Evolutionary conservation across 2,888 invertebrate species (phyloP).

Genomic region (Taphrorychus bicolor): DNA sequence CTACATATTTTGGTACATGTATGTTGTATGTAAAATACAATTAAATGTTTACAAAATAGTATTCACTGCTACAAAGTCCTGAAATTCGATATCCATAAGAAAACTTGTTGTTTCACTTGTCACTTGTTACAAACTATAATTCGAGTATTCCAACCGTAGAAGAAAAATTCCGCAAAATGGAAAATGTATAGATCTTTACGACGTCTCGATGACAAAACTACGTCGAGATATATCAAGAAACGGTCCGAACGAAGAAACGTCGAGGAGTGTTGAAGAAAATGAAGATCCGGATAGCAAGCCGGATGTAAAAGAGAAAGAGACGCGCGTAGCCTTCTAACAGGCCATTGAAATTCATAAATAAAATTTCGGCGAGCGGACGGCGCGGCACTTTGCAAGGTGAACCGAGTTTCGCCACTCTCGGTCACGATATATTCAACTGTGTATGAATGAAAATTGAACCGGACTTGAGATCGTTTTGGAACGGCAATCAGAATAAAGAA

Average conservation of each 20-base stretch:
- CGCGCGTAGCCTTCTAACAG: constrained; percentile 31
- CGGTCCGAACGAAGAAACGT: constrained; percentile 20
- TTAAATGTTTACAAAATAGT: not conserved
- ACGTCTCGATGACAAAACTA: too few relatives aligned
- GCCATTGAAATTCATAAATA: constrained; percentile 36
- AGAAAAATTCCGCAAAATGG: too few relatives aligned
- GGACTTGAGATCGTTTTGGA: constrained; percentile 33
- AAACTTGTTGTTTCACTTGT: too few relatives aligned
- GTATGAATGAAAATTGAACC: constrained; percentile 41
- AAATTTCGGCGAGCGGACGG: constrained; percentile 32
- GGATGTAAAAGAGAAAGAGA: constrained; percentile 42
- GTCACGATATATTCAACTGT: constrained; percentile 28
- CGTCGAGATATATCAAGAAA: not conserved
- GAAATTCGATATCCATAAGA: too few relatives aligned
- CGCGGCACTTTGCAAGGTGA: constrained; percentile 21
- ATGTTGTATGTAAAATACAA: not conserved
- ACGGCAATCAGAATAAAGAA: constrained; percentile 1
- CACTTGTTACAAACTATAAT: too few relatives aligned
- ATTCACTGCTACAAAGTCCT: too few relatives aligned
- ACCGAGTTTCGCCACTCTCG: constrained; percentile 27
- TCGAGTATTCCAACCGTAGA: too few relatives aligned
- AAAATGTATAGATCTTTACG: too few relatives aligned
- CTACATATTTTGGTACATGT: too few relatives aligned
- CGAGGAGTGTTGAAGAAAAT: constrained; percentile 30
- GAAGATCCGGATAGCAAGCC: constrained; percentile 42